Conservation (phyloP, 2,797 vertebrate genomes). For the Melanotaenia maccullochi region DNA sequence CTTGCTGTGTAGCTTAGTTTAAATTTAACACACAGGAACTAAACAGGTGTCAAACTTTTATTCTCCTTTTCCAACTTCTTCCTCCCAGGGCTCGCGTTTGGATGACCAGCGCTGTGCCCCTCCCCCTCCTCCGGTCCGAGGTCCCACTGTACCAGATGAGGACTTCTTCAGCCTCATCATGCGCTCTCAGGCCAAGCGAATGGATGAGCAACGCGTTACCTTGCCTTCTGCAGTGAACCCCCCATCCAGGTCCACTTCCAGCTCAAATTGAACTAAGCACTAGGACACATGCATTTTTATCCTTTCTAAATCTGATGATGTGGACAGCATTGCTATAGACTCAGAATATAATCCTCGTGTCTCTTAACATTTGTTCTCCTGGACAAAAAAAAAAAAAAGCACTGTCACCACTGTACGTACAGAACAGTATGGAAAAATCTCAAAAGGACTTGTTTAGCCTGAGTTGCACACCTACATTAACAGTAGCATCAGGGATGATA, state of each 20-base stretch:
- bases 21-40: not conserved
- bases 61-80: not conserved
- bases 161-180: slow-evolving; percentile 98
- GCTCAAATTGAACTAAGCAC: slow-evolving; percentile 53
- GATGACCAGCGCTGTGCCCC: slow-evolving; percentile 97
- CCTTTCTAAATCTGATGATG: slow-evolving; percentile 3
- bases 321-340: slow-evolving; percentile 3
- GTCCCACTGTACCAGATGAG: slow-evolving; percentile 94
- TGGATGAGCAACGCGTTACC: slow-evolving; percentile 95
- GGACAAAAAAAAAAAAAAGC: slow-evolving; percentile 55
- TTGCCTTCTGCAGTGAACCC: slow-evolving; percentile 82
- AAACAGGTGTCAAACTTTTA: not conserved
- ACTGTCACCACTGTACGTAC: slow-evolving; percentile 58
- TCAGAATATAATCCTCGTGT: slow-evolving; percentile 15
- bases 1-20: not conserved
- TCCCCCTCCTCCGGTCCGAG: slow-evolving; percentile 85
- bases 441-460: slow-evolving; percentile 40
- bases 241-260: slow-evolving; percentile 60
- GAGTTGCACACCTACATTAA: slow-evolving; percentile 39
- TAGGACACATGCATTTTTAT: slow-evolving; percentile 12
- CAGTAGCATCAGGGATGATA: slow-evolving; percentile 58
- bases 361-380: slow-evolving; percentile 19
- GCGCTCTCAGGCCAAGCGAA: slow-evolving; percentile 94
- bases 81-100: slow-evolving; percentile 89
- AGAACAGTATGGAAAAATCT: slow-evolving; percentile 21